Evolutionary conservation across 2,888 invertebrate species (phyloP), one percentile per base, ranked within the genome.

Genomic region (Brenthis ino): DNA sequence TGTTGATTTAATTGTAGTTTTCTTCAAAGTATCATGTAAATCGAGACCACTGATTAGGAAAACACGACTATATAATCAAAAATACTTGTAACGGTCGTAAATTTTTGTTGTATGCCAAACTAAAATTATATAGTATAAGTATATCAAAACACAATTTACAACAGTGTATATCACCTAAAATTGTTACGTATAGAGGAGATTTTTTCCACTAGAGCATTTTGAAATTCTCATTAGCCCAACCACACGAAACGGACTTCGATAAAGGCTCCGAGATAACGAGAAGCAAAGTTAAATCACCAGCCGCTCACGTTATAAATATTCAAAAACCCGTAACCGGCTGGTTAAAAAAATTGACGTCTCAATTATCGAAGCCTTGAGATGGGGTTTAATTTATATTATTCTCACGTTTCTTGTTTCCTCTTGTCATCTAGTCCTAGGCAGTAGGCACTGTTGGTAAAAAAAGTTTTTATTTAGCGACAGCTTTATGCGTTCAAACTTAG

Each of bases 331-430:
- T 76, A 74, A 70, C 68, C 71, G 64, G n/a, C 74, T 78, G 82
- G 76, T 85, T 82, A 83, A 91, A 91, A 91, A 91, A 91, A 86
- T 85, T 91, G 90, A 93, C 90, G 89, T 91, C 92, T 93, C 92
- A 92, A 93, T 93, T 92, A 93, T 89, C 88, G 86, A 79, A 78
- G 79, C 78, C 74, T 69, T 70, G 76, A 76, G 75, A 72, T 75
- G 75, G 73, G 74, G 65, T 81, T 86, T 86, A 88, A 88, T 91
- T 89, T 91, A 88, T 91, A 91, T 88, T 87, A 89, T 89, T 90
- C 90, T 91, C 91, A 91, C 91, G 88, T 85, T 84, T 87, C 85
- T 88, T 86, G 87, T 90, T 89, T 91, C 90, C 91, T 88, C 85
- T 84, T 87, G 79, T 83, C 79, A 82, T 83, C 82, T 75, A 75